Base-by-base conservation (phyloP, 2,797 vertebrate genomes). In the Malacoctenus gilli region DNA sequence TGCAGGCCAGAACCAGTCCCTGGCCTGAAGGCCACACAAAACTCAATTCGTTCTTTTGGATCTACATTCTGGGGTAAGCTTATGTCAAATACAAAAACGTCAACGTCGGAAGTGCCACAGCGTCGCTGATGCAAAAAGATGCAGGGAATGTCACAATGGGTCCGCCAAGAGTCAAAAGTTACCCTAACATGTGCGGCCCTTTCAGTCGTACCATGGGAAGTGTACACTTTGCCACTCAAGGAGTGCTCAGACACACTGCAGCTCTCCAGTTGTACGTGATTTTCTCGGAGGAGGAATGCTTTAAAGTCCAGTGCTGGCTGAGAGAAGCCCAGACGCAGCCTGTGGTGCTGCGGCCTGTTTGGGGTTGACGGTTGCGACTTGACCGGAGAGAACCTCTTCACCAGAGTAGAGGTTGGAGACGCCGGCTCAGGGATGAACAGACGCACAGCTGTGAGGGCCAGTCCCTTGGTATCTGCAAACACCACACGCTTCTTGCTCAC, bases 391-490 rank as follows among this genome's bases (percentile, higher is more conserved):
- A 70, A 43, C 14, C 54, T 63, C 0, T 14, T 67, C 13, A 10
- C 0, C 11, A 41, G 12, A 4, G 57, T 2, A 0, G 51, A 31
- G 3, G 55, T 0, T 1, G 38, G 9, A 8, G 46, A 21, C 1
- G 53, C 15, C 0, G 52, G 34, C 8, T 87, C 63, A 0, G 82
- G 25, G 0, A 86, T 82, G 41, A 93, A 93, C 12, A 90, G 67
- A 25, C 78, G 88, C n/a, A 92, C 89, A 0, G 85, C 87, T 0
- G 91, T 90, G 19, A 96, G 86, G 0, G 92, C 68, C n/a, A 93
- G 42, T 13, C 95, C 93, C 51, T 81, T 90, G 5, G 83, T 62
- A 8, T 95, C 94, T 0, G 95, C 93, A 15, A 96, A 95, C n/a
- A 93, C 88, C 0, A 94, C 93, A 0, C 50, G 86, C 68, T 95